Evolutionary conservation across 1,140 invertebrate species (phyloP).

Genomic region (Nomia melanderi): DNA sequence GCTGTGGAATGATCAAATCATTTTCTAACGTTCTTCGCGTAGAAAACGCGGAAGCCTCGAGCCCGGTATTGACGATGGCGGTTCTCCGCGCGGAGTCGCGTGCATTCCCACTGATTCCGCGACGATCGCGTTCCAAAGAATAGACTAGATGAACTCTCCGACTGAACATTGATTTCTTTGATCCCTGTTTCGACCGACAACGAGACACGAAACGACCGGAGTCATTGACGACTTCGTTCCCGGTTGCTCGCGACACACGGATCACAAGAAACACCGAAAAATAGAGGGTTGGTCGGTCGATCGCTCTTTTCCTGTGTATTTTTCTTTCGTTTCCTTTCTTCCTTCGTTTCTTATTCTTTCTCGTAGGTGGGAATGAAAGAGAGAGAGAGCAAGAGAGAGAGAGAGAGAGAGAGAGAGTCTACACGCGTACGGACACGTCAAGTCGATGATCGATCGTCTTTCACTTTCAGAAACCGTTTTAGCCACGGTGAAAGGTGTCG

Average conservation of each 20-base stretch:
- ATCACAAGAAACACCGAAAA: no score
- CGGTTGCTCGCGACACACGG: no score
- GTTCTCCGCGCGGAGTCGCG: not conserved
- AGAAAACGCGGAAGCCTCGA: not conserved
- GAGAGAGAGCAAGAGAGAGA: no score
- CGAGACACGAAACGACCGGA: no score
- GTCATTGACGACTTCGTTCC: no score
- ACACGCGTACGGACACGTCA: not conserved
- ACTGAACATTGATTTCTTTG: not conserved
- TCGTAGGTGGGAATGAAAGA: slow-evolving; percentile 4
- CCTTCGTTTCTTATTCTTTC: not conserved
- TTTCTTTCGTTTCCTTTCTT: not conserved
- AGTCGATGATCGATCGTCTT: slow-evolving; percentile 35
- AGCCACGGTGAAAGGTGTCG: slow-evolving; percentile 28
- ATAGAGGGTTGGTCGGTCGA: not conserved
- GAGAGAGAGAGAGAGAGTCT: not conserved
- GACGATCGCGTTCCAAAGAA: not conserved
- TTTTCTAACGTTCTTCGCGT: no score
- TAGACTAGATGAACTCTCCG: not conserved
- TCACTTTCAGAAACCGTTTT: slow-evolving; percentile 29
- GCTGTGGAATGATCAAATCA: no score
- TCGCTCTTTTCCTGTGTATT: not conserved
- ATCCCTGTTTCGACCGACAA: not conserved
- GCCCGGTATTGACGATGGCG: not conserved
- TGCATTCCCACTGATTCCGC: not conserved